A percentile compares a stretch with the other conserved stretches of the same genome.
phyloP scores from a whole-genome alignment of 2,113 vertebrate species.

The Phalacrocorax brasilianus region DNA sequence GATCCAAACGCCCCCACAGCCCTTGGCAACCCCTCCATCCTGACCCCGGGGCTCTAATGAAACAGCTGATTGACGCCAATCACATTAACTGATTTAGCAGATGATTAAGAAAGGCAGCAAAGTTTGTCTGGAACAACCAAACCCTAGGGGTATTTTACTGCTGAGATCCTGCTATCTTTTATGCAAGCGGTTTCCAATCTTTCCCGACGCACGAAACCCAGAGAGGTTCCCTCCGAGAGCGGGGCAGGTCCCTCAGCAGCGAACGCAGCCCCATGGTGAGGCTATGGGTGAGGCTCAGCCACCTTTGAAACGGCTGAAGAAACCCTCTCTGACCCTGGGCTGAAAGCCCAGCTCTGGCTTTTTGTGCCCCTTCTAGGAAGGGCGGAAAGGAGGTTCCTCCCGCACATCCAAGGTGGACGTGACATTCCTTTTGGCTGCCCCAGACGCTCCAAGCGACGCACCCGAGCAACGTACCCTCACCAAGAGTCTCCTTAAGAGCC shows the following conservation, averaged over 20 bases:
- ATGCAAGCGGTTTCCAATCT: background rate
- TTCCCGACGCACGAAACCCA: fast-evolving
- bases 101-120: background rate
- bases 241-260: background rate
- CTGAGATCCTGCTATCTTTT: background rate
- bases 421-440: fast-evolving
- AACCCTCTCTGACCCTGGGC: background rate
- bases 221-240: background rate
- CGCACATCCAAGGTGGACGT: fast-evolving
- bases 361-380: fast-evolving
- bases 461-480: fast-evolving
- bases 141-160: background rate
- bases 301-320: fast-evolving
- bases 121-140: background rate
- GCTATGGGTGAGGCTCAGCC: fast-evolving
- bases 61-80: background rate
- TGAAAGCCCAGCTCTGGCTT: background rate
- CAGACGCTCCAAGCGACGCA: fast-evolving
- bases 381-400: background rate
- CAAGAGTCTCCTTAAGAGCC: background rate
- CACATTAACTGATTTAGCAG: background rate
- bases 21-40: background rate
- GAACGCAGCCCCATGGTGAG: fast-evolving
- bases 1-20: background rate
- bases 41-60: background rate